A percentile compares a stretch with the other conserved stretches of the same genome.
Conservation (phyloP, 2,113 vertebrate species). For the Leuciscus idus region DNA sequence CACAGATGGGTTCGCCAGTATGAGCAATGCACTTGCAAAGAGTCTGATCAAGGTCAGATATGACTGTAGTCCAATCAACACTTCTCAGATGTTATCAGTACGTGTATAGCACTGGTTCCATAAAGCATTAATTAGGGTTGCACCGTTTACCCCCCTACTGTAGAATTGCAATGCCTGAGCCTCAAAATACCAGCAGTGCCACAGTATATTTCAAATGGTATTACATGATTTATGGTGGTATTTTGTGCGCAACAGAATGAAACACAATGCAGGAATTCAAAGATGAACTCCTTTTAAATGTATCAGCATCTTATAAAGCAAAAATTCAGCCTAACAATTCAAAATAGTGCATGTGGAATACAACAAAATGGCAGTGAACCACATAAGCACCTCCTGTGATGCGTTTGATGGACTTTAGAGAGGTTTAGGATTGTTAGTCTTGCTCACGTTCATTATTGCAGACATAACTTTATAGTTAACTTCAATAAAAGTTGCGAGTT, state of each 20-base stretch:
- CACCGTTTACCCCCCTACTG: neutral
- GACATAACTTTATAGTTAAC: neutral
- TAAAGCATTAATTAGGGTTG: neutral
- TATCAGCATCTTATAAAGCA: neutral
- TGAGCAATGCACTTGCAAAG: constrained; percentile 13
- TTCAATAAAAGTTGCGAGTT: neutral
- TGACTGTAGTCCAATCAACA: constrained; percentile 26
- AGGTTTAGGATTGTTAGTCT: neutral
- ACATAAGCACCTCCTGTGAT: neutral
- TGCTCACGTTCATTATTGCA: neutral
- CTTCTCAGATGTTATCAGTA: neutral
- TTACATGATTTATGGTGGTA: neutral
- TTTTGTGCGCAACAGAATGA: neutral
- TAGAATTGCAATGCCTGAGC: neutral
- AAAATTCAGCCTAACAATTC: neutral
- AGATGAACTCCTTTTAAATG: neutral
- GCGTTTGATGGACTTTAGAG: neutral
- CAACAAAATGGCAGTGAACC: neutral
- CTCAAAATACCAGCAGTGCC: neutral
- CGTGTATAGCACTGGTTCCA: neutral
- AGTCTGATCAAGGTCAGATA: constrained; percentile 27
- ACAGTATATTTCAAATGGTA: neutral
- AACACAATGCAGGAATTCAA: neutral
- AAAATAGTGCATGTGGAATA: neutral
- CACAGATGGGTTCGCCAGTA: constrained; percentile 11